phyloP scores from a whole-genome alignment of 1,140 invertebrate genomes.

The Trichonephila clavata region DNA sequence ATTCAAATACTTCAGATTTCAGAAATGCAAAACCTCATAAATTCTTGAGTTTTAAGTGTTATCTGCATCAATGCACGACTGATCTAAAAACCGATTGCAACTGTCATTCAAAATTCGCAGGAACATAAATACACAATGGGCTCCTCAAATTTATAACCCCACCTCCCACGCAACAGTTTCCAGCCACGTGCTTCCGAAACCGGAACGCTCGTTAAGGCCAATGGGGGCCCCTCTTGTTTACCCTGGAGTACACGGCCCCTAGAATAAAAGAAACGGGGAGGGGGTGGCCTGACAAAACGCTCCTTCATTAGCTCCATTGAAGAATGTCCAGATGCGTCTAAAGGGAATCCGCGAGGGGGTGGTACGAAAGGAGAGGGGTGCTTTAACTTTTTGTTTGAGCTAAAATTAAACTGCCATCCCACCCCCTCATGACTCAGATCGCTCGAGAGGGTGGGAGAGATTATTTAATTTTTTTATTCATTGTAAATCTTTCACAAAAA shows the following conservation, averaged over 20 bases:
- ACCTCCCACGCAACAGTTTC: constrained; percentile 10
- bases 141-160: not conserved
- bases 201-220: not conserved
- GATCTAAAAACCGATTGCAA: not conserved
- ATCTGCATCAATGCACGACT: not conserved
- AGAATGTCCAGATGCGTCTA: constrained; percentile 61
- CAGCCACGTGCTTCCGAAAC: not conserved
- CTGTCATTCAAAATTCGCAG: not conserved
- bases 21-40: too few species aligned
- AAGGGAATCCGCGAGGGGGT: not conserved
- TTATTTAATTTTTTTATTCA: constrained; percentile 35
- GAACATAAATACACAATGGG: not conserved
- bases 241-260: constrained; percentile 4
- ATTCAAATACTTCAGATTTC: too few species aligned
- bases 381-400: constrained; percentile 57
- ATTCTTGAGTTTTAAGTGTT: too few species aligned
- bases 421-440: not conserved
- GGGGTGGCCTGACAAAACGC: constrained; percentile 3
- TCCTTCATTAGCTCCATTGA: constrained; percentile 62
- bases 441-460: constrained; percentile 26
- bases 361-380: not conserved
- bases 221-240: constrained; percentile 2
- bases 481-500: not conserved
- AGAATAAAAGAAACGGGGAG: not conserved
- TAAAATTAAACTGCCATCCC: constrained; percentile 52